phyloP scores from a whole-genome alignment of 2,888 invertebrate genomes.

The Alloplasta piceator region DNA sequence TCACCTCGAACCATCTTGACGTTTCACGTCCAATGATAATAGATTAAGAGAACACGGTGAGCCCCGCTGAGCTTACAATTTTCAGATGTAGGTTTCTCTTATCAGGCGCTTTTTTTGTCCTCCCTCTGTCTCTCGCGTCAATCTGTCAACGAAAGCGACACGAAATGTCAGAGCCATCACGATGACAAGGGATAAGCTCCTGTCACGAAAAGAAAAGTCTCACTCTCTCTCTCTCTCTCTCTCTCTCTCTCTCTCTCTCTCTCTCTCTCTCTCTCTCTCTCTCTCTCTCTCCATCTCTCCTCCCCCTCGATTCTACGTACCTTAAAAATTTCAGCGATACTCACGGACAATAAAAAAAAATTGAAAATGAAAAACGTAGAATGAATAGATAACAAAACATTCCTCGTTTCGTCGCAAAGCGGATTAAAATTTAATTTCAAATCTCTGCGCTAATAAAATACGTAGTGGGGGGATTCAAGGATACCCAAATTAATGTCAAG shows the following conservation, averaged over 20 bases:
- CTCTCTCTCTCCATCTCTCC: too few relatives aligned
- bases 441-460: too few relatives aligned
- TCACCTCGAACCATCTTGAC: neutral
- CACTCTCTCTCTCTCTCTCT: neutral
- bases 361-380: too few relatives aligned
- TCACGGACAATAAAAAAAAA: too few relatives aligned
- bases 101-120: neutral
- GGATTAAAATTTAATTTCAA: too few relatives aligned
- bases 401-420: too few relatives aligned
- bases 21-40: conserved; percentile 31
- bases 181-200: conserved; percentile 20
- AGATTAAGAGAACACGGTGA: conserved; percentile 19
- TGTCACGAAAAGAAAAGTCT: conserved; percentile 16
- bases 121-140: neutral
- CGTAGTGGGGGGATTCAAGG: too few relatives aligned
- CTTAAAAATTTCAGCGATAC: neutral
- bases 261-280: neutral
- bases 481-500: too few relatives aligned
- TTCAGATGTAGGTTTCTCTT: conserved; percentile 27
- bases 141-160: conserved; percentile 28
- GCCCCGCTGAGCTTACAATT: conserved; percentile 1
- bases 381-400: too few relatives aligned
- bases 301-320: neutral
- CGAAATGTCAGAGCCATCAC: conserved; percentile 20
- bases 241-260: neutral